These are phyloP conservation scores for Setipinna tenuifilis DNA, from an alignment of 2,797 vertebrate genomes.

Conservation along the genomic window DNA sequence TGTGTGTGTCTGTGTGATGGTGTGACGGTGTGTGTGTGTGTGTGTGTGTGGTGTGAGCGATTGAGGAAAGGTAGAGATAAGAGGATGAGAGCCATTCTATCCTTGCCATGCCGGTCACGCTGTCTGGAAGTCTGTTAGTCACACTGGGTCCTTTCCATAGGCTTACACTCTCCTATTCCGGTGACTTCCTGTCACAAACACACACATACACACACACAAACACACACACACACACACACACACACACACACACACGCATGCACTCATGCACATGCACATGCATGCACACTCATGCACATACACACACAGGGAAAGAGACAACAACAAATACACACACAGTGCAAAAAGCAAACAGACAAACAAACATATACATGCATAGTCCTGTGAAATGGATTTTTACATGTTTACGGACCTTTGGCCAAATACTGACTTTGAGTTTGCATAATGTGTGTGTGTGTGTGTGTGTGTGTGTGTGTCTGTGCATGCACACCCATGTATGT, in stretches of 20 bases:
- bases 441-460: too few species aligned
- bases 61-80: too few species aligned
- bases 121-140: constrained; percentile 16
- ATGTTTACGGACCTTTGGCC: background rate
- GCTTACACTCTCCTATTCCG: constrained; percentile 8
- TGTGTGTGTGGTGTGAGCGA: background rate
- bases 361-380: background rate
- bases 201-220: constrained; percentile 17
- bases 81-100: too few species aligned
- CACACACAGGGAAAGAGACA: background rate
- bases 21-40: background rate
- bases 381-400: background rate
- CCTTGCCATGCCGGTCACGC: background rate
- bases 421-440: background rate
- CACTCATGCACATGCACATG: background rate
- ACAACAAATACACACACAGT: too few species aligned
- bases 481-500: too few species aligned
- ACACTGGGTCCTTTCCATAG: constrained; percentile 17
- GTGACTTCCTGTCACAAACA: background rate
- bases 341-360: background rate
- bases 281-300: too few species aligned
- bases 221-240: background rate
- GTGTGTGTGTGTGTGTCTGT: too few species aligned
- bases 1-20: background rate
- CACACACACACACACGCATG: background rate